Evolutionary conservation across 2,797 vertebrate species (phyloP).

Genomic region (Craterocephalus amniculus): DNA sequence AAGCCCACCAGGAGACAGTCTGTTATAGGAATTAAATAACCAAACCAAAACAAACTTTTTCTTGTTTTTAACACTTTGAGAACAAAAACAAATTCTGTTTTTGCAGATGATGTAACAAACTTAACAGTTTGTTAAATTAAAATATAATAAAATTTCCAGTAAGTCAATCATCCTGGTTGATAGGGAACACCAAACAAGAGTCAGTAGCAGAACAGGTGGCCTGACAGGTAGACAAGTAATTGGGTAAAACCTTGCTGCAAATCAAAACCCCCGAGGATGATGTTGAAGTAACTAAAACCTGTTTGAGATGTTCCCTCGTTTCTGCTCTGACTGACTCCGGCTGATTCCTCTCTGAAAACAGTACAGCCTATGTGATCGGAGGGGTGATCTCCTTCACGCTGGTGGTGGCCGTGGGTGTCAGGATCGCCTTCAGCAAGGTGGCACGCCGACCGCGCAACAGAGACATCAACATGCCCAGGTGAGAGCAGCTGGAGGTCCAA

Average conservation of each 20-base stretch:
- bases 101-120: no score
- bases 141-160: background rate
- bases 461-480: constrained; percentile 93
- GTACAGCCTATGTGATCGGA: constrained; percentile 91
- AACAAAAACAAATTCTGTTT: no score
- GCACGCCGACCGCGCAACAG: constrained; percentile 88
- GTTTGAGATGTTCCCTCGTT: background rate
- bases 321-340: background rate
- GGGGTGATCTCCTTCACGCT: constrained; percentile 93
- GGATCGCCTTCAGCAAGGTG: constrained; percentile 92
- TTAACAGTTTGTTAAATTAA: no score
- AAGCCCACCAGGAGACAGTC: no score
- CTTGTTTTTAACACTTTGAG: no score
- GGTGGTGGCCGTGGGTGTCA: constrained; percentile 88
- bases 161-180: background rate
- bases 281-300: background rate
- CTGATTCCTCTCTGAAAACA: constrained; percentile 30
- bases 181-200: background rate
- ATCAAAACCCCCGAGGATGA: background rate
- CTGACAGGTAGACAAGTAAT: background rate
- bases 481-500: constrained; percentile 11
- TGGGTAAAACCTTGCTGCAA: no score
- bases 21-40: no score
- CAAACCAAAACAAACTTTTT: background rate
- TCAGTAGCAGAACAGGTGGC: background rate